Evolutionary conservation across 2,113 vertebrate genomes (phyloP), one percentile per base, ranked within the genome.

Genomic region (Phoxinus phoxinus): DNA sequence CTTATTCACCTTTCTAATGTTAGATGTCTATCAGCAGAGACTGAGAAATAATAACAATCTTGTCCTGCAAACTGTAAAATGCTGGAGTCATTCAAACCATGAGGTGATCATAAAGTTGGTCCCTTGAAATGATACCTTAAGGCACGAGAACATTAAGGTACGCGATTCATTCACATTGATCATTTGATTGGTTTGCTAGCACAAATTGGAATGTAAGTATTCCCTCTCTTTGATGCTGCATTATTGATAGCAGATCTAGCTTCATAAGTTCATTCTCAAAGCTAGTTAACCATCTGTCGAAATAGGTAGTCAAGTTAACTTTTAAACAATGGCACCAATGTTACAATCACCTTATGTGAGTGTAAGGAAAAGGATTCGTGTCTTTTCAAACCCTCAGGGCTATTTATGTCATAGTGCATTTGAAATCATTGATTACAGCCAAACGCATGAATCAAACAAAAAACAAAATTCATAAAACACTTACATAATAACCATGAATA

Each of bases 101-200:
- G 90, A 94, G 93, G 93, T 94, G 94, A 94, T 94, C 87, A 91
- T 94, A 93, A 94, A 92, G 90, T 94, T 94, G 94, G 92, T 95
- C 93, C 91, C 91, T 92, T 91, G 23, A 61, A 44, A 78, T 86
- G 80, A 89, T 82, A 87, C 44, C 32, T 65, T 61, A 91, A 87
- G 88, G 88, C 78, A 91, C 76, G 30, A n/a, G 90, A 85, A 89
- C 86, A 85, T 88, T 88, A 88, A 88, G 84, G 85, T 90, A 88
- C 84, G 88, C 84, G 23, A 85, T 85, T 21, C 75, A 30, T 87
- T 90, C 58, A 80, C 86, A 86, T 58, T 81, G n/a, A 80, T 61
- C 59, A n/a, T 53, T 17, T 75, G 81, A 74, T 82, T 12, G 23
- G 53, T 86, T 84, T 72, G 69, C 84, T 87, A 90, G 69, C 90